Evolutionary conservation across 2,888 invertebrate species (phyloP), one percentile per base, ranked within the genome.

Genomic region (Carterocephalus palaemon): DNA sequence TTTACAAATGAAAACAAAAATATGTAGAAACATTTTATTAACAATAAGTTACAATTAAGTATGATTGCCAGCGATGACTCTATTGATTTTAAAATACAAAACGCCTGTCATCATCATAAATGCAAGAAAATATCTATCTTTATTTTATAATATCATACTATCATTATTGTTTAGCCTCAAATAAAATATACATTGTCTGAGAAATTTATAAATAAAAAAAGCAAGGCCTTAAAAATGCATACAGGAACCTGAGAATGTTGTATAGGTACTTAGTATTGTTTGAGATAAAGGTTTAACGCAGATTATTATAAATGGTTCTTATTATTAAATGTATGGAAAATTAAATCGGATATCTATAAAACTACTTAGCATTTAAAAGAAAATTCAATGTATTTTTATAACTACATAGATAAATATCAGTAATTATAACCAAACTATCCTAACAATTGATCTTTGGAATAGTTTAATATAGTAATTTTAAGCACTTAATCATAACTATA

Each of bases 31-130:
- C 29, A 29, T 10, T 39, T 39, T 39, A 39, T 39, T 39, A 39
- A 39, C 39, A 29, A 39, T 28, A 29, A 39, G 26, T 29, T 59
- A 75, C 69, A 77, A 59, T 75, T 75, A 79, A 80, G 78, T 78
- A 78, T 71, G 67, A 61, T 60, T 67, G 77, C 76, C 71, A 70
- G 39, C 20, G 19, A 29, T 8, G n/a, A n/a, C n/a, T n/a, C 13
- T 39, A 29, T 29, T 17, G 16, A 23, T 9, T 2, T 9, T 36
- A 24, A 9, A 36, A 19, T 36, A 36, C 6, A 36, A 7, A 26
- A 26, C 13, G 13, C 12, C 26, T 26, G 10, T 12, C 26, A 3
- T 26, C 12, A 12, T 12, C 6, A 36, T 37, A 37, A 37, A 37
- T 37, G 37, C 37, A 37, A 20, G 29, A 3, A n/a, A 15, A 28